phyloP scores from a whole-genome alignment of 2,888 invertebrate genomes.

The Pasiphila rectangulata region DNA sequence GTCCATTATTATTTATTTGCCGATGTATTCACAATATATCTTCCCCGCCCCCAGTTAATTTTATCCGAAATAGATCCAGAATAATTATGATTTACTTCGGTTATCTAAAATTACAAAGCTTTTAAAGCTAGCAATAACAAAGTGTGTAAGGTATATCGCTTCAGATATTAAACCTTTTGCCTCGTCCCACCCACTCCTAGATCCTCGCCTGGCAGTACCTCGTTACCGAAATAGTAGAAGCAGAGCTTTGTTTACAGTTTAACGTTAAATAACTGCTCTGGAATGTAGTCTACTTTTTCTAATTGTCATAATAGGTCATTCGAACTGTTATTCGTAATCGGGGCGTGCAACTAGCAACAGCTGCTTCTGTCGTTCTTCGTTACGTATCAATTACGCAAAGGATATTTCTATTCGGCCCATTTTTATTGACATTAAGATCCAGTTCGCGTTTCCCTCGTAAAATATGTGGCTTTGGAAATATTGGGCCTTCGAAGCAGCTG shows the following conservation, averaged over 20 bases:
- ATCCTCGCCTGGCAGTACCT: not conserved
- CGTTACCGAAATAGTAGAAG: slow-evolving; percentile 4
- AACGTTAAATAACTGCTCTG: slow-evolving; percentile 17
- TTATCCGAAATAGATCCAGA: no score
- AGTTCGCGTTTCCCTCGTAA: slow-evolving; percentile 20
- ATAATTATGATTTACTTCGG: not conserved
- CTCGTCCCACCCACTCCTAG: not conserved
- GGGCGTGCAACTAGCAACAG: slow-evolving; percentile 28
- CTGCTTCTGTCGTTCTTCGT: slow-evolving; percentile 36
- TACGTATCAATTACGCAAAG: slow-evolving; percentile 30
- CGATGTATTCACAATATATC: no score
- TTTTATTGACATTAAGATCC: slow-evolving; percentile 26
- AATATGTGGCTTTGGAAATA: slow-evolving; percentile 21
- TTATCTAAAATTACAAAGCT: not conserved
- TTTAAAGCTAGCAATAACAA: no score
- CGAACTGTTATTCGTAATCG: slow-evolving; percentile 29
- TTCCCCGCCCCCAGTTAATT: no score
- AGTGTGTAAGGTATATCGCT: no score
- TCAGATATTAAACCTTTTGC: no score
- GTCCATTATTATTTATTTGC: no score
- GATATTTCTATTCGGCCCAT: slow-evolving; percentile 24
- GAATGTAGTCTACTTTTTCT: slow-evolving; percentile 30
- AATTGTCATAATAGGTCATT: slow-evolving; percentile 33
- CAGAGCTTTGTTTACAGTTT: slow-evolving; percentile 5
- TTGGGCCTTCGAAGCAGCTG: slow-evolving; percentile 16